phyloP scores from a whole-genome alignment of 1,140 invertebrate species.

The Euura lappo region DNA sequence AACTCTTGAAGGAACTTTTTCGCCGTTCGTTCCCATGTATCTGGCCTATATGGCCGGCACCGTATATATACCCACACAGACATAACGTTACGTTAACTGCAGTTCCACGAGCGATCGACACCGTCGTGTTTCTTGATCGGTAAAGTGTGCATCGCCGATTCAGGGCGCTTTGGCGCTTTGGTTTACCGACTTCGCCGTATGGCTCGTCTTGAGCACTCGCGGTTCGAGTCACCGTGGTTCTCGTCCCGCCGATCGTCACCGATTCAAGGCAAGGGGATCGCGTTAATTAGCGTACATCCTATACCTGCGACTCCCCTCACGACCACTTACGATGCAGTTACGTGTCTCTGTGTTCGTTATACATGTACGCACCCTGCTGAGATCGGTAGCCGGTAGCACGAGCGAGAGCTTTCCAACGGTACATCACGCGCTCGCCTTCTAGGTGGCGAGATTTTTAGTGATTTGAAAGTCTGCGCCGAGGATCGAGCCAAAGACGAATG shows the following conservation, averaged over 20 bases:
- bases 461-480: background rate
- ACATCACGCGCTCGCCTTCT: background rate
- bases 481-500: background rate
- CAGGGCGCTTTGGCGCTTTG: too few relatives aligned
- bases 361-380: background rate
- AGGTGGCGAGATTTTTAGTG: background rate
- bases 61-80: conserved; percentile 27
- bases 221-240: too few relatives aligned
- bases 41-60: conserved; percentile 54
- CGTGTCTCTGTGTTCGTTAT: too few relatives aligned
- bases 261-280: background rate
- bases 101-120: too few relatives aligned
- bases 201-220: too few relatives aligned
- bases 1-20: conserved; percentile 15
- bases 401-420: conserved; percentile 1
- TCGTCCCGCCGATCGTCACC: too few relatives aligned
- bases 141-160: too few relatives aligned
- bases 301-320: background rate
- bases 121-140: too few relatives aligned
- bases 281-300: background rate
- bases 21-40: conserved; percentile 55
- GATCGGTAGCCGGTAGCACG: background rate
- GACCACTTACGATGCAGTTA: too few relatives aligned
- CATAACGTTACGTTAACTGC: conserved; percentile 8
- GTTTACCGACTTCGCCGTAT: too few relatives aligned